phyloP scores from a whole-genome alignment of 2,888 invertebrate species.

The Pasiphila rectangulata region DNA sequence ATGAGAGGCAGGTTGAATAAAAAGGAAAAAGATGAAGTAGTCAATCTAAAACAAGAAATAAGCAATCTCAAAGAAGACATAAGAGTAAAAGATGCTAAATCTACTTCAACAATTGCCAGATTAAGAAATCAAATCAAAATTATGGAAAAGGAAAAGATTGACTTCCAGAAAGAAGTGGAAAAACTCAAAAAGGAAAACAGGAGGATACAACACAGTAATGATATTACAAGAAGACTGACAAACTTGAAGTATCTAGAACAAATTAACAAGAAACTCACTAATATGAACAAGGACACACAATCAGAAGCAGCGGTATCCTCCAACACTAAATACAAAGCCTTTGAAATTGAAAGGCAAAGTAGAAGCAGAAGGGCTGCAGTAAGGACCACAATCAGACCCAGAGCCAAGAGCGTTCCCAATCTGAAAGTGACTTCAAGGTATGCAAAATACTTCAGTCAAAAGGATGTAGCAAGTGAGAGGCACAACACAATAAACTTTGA shows the following conservation, averaged over 20 bases:
- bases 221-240: slow-evolving; percentile 77
- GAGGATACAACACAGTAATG: slow-evolving; percentile 81
- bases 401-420: slow-evolving; percentile 77
- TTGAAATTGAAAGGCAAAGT: slow-evolving; percentile 68
- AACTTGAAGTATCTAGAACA: slow-evolving; percentile 88
- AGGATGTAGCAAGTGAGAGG: slow-evolving; percentile 62
- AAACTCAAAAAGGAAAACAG: slow-evolving; percentile 84
- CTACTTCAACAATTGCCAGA: slow-evolving; percentile 86
- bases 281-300: slow-evolving; percentile 54
- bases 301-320: slow-evolving; percentile 50
- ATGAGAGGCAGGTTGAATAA: slow-evolving; percentile 84
- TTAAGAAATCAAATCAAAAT: slow-evolving; percentile 87
- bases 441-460: slow-evolving; percentile 76
- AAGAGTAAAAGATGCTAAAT: slow-evolving; percentile 86
- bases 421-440: slow-evolving; percentile 72
- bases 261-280: slow-evolving; percentile 82
- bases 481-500: slow-evolving; percentile 41
- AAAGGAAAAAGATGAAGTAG: slow-evolving; percentile 86
- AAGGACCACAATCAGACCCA: slow-evolving; percentile 42
- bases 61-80: slow-evolving; percentile 84
- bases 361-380: slow-evolving; percentile 48
- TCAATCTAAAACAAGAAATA: slow-evolving; percentile 83
- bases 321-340: slow-evolving; percentile 65
- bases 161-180: slow-evolving; percentile 84
- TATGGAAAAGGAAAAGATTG: slow-evolving; percentile 85